Evolutionary conservation across 2,797 vertebrate genomes (phyloP).

Genomic region (Telmatherina bonti): DNA sequence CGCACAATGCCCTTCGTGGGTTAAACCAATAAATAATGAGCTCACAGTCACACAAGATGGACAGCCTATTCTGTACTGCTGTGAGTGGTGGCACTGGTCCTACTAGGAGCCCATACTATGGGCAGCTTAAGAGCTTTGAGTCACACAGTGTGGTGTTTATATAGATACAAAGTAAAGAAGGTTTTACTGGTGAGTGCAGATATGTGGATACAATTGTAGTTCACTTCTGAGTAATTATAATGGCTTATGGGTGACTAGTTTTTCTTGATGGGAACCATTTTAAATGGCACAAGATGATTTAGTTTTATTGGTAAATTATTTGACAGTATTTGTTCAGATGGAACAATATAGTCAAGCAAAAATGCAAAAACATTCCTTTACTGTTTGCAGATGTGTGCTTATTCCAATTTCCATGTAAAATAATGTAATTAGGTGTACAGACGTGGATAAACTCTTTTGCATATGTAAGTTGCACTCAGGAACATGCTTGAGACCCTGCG

Average conservation of each 20-base stretch:
- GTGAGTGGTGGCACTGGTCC: conserved; percentile 2
- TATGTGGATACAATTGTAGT: neutral
- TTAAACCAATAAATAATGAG: conserved; percentile 42
- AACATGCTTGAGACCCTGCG: neutral
- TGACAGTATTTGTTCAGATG: too few species aligned
- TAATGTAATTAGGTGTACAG: neutral
- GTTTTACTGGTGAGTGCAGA: neutral
- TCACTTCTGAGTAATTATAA: neutral
- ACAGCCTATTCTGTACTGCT: neutral
- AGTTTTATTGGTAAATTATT: too few species aligned
- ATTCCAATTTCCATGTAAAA: neutral
- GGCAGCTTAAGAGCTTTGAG: neutral
- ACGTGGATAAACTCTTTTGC: neutral
- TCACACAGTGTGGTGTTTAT: neutral
- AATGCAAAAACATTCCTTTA: too few species aligned
- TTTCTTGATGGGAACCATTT: too few species aligned
- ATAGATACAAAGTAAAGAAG: neutral
- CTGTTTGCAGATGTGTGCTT: neutral
- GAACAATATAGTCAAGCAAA: too few species aligned
- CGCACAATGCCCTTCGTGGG: conserved; percentile 33
- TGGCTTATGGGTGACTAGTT: too few species aligned
- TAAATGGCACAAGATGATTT: too few species aligned
- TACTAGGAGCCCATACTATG: neutral
- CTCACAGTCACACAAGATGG: conserved; percentile 11
- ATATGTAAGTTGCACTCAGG: too few species aligned